Percentiles rank a stretch among this genome's conserved stretches.
Evolutionary conservation across 2,797 vertebrate species (phyloP).

Genomic region (Falco columbarius): DNA sequence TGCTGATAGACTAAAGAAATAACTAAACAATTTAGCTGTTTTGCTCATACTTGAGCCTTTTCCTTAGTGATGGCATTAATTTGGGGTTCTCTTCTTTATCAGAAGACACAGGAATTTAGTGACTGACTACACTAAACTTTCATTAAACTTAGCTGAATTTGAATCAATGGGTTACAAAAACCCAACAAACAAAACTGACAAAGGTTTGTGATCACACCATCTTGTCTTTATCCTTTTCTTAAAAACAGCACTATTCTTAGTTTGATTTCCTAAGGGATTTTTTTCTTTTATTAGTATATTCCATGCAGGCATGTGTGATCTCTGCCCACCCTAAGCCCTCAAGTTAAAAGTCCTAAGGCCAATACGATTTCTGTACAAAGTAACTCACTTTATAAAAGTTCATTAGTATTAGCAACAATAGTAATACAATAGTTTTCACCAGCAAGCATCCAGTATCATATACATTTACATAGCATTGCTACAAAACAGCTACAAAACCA

Average conservation of each 20-base stretch:
- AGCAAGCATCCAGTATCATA: background rate
- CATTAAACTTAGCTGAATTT: background rate
- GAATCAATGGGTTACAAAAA: background rate
- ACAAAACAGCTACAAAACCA: background rate
- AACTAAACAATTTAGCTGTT: background rate
- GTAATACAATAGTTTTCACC: conserved; percentile 7
- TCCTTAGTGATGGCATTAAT: background rate
- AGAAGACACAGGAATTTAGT: background rate
- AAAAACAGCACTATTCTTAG: background rate
- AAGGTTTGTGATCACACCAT: background rate
- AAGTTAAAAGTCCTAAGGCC: background rate
- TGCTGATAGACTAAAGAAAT: background rate
- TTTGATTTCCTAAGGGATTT: background rate
- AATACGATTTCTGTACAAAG: background rate
- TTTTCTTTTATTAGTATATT: background rate
- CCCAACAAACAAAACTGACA: background rate
- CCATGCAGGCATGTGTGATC: background rate
- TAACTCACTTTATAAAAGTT: conserved; percentile 37
- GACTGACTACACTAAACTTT: background rate
- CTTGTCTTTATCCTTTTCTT: background rate
- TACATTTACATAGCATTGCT: background rate
- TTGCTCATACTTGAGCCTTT: background rate
- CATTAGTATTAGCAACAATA: background rate
- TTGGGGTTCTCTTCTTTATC: background rate
- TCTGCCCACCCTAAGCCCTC: background rate